These are phyloP conservation scores for Ramphastos sulfuratus DNA, from an alignment of 2,113 vertebrate species.

Conservation along the genomic window DNA sequence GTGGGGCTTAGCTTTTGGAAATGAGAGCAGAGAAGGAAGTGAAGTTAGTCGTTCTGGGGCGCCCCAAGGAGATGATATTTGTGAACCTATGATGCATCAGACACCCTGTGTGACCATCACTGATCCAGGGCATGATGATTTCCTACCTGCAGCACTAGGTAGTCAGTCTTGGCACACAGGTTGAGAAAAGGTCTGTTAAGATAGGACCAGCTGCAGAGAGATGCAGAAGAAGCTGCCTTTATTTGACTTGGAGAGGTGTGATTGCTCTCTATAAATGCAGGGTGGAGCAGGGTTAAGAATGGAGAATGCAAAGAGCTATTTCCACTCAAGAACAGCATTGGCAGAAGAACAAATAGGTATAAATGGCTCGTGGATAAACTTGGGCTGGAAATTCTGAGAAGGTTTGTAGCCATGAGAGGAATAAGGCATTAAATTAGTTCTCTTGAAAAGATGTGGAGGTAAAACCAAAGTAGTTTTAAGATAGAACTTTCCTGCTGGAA, in stretches of 20 bases:
- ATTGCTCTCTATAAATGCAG: not conserved
- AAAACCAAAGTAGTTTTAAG: not conserved
- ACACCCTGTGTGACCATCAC: not conserved
- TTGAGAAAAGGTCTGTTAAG: not conserved
- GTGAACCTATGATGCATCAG: not conserved
- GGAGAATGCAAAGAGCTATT: not conserved
- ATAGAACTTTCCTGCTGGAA: not conserved
- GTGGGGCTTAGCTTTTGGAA: not conserved
- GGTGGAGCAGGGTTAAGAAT: not conserved
- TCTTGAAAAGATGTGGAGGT: not conserved
- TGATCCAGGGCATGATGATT: not conserved
- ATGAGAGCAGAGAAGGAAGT: not conserved
- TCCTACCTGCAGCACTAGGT: not conserved
- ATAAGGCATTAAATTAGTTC: not conserved
- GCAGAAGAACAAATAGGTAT: not conserved
- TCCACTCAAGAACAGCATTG: not conserved
- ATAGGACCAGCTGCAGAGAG: not conserved
- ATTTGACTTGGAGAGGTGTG: not conserved
- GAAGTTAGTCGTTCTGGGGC: not conserved
- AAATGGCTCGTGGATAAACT: constrained; percentile 2
- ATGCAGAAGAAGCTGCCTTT: not conserved
- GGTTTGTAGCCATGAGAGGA: not conserved
- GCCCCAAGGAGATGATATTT: not conserved
- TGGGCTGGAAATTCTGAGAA: constrained; percentile 5
- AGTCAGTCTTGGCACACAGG: not conserved